Evolutionary conservation across 2,888 invertebrate species (phyloP).

Genomic region (Stenodema calcarata): DNA sequence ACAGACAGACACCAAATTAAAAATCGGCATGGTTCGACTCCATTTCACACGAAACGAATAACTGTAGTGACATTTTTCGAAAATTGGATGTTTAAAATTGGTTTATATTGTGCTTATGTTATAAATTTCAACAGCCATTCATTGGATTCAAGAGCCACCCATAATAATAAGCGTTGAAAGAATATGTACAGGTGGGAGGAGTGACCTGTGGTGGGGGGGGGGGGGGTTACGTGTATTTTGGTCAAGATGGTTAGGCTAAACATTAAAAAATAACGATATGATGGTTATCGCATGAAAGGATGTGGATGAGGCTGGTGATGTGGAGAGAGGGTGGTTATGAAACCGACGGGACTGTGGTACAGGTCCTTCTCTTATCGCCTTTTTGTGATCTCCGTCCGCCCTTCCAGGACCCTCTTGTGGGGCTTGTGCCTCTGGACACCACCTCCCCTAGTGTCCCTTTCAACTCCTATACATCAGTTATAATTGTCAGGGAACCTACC

Average conservation of each 20-base stretch:
- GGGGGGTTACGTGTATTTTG: background rate
- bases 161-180: background rate
- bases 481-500: background rate
- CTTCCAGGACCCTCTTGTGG: background rate
- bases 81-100: too few species aligned
- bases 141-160: too few species aligned
- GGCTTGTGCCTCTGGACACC: background rate
- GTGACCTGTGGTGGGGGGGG: background rate
- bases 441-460: background rate
- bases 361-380: constrained; percentile 9
- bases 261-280: background rate
- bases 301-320: background rate
- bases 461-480: constrained; percentile 10
- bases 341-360: background rate
- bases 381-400: background rate
- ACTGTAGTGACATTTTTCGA: too few species aligned
- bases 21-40: too few species aligned
- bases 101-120: too few species aligned
- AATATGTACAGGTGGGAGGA: background rate
- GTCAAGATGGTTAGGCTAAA: background rate
- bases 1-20: too few species aligned
- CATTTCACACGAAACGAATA: too few species aligned
- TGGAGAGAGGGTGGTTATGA: constrained; percentile 2
- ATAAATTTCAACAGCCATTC: too few species aligned
- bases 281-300: background rate